Base-by-base conservation (phyloP, 2,113 vertebrate species). In the Speoplatyrhinus poulsoni region DNA sequence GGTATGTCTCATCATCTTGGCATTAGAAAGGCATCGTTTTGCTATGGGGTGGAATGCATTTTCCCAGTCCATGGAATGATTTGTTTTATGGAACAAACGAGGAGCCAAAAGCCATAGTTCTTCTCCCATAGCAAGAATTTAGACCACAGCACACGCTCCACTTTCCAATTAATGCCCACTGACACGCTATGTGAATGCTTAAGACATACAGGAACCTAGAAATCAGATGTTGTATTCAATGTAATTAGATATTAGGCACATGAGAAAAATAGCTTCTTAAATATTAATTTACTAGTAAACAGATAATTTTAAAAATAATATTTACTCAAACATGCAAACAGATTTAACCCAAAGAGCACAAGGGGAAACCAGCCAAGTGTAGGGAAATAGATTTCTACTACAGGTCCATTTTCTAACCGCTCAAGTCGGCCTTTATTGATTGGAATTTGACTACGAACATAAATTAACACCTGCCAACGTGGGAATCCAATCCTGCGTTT, bases 381-480 rank as follows among this genome's bases (percentile, higher is more conserved):
- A 66, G 53, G 32, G 58, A 79, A 74, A 87, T 85, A 50, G 72
- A 87, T 90, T 80, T 59, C 64, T 72, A 60, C 50, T 61, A 55
- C 46, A 9, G 63, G 79, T 81, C 82, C 85, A 68, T 79, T 65
- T 60, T 76, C 1, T 50, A 61, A 70, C 76, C 71, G 1, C 74
- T 13, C 36, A 56, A 64, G 66, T 76, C 47, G 70, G 72, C 76
- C 67, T 82, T 88, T 81, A 90, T 87, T 85, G 84, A 93, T 90
- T 84, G 79, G 76, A 85, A 84, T 82, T 77, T 84, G 74, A 86
- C 74, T 58, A 32, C 12, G 10, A 86, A 85, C 88, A 88, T 91
- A 90, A 91, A 92, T 92, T 89, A 87, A 74, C 90, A 86, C 77
- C 70, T 16, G 75, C 76, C 85, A 82, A 87, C 48, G 49, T 81